Conservation (phyloP, 2,797 vertebrate species). For the Leptatherina wallacei region DNA sequence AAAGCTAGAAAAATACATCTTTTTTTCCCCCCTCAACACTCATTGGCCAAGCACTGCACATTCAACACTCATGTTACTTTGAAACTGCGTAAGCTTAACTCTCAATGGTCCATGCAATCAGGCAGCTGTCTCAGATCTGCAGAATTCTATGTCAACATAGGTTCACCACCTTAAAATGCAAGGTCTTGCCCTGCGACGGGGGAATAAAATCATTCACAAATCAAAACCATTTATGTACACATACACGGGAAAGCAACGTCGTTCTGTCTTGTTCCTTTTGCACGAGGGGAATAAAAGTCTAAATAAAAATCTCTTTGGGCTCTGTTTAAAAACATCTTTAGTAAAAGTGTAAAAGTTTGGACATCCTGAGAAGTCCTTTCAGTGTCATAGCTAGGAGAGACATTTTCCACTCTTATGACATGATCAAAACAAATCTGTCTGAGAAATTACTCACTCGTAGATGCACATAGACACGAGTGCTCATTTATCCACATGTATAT, state of each 20-base stretch:
- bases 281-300: slow-evolving; percentile 46
- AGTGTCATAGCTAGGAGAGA: slow-evolving; percentile 42
- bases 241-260: slow-evolving; percentile 20
- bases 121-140: slow-evolving; percentile 50
- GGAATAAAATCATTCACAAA: slow-evolving; percentile 53
- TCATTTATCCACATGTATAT: slow-evolving; percentile 33
- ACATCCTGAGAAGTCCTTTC: slow-evolving; percentile 49
- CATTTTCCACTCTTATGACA: slow-evolving; percentile 26
- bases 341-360: slow-evolving; percentile 65
- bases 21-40: slow-evolving; percentile 40
- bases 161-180: slow-evolving; percentile 39
- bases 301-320: slow-evolving; percentile 79
- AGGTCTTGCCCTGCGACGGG: slow-evolving; percentile 44
- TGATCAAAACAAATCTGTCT: slow-evolving; percentile 33
- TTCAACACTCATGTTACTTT: slow-evolving; percentile 42
- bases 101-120: slow-evolving; percentile 66
- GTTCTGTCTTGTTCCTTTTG: slow-evolving; percentile 26
- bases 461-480: slow-evolving; percentile 34
- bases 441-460: slow-evolving; percentile 34
- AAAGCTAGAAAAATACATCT: slow-evolving; percentile 78
- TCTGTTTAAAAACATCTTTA: slow-evolving; percentile 60
- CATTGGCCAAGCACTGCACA: slow-evolving; percentile 34
- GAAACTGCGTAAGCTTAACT: slow-evolving; percentile 44
- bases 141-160: slow-evolving; percentile 27
- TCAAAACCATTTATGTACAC: slow-evolving; percentile 36